Evolutionary conservation across 2,113 vertebrate genomes (phyloP).

Genomic region (Prietella phreatophila): DNA sequence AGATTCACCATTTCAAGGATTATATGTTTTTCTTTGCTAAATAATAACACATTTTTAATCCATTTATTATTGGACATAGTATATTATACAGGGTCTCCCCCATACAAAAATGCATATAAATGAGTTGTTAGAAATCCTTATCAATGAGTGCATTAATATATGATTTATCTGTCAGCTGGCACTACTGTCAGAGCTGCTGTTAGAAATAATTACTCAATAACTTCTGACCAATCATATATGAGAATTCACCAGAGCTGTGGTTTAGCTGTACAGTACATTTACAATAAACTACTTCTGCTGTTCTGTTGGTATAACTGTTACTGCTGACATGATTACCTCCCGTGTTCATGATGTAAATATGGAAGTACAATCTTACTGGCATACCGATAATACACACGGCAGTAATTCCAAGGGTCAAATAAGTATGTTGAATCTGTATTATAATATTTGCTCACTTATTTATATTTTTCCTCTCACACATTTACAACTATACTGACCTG

Average conservation of each 20-base stretch:
- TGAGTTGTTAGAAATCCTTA: background rate
- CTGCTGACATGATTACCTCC: background rate
- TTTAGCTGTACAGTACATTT: background rate
- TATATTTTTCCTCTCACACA: background rate
- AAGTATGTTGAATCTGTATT: background rate
- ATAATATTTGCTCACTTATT: background rate
- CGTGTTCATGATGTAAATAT: background rate
- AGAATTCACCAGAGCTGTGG: background rate
- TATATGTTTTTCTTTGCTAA: background rate
- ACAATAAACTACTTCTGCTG: background rate
- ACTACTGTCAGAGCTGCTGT: background rate
- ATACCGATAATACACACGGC: too few species aligned
- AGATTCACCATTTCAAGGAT: background rate
- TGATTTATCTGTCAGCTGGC: background rate
- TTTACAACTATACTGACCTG: constrained; percentile 70
- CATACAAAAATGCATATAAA: background rate
- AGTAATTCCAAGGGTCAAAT: background rate
- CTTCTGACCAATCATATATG: background rate
- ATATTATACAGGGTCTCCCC: background rate
- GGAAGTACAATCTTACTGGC: background rate
- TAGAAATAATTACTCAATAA: background rate
- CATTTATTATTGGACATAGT: background rate
- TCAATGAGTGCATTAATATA: background rate
- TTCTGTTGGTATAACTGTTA: background rate
- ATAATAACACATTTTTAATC: background rate